Conservation (phyloP, 2,113 vertebrate species). For the Misgurnus mizolepis region DNA sequence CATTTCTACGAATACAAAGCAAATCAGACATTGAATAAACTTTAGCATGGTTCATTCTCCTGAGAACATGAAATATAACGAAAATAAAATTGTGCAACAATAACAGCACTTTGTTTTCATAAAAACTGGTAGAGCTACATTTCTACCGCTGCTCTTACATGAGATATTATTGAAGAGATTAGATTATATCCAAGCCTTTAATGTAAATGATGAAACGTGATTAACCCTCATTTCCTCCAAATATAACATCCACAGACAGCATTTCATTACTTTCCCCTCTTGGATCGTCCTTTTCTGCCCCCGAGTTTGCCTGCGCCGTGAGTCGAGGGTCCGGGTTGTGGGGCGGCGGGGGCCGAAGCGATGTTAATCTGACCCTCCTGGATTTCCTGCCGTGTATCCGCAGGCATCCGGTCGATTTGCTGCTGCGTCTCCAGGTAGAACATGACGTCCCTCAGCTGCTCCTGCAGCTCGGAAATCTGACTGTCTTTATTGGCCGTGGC, state of each 20-base stretch:
- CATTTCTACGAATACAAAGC: neutral
- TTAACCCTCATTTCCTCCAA: neutral
- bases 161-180: neutral
- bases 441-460: constrained; percentile 96
- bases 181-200: neutral
- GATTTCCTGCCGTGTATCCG: constrained; percentile 88
- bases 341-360: constrained; percentile 68
- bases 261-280: constrained; percentile 86
- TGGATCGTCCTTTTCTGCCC: constrained; percentile 86
- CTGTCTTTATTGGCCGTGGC: constrained; percentile 82
- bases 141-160: neutral
- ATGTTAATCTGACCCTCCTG: constrained; percentile 98
- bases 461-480: constrained; percentile 87
- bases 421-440: constrained; percentile 94
- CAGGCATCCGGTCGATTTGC: constrained; percentile 89
- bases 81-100: neutral
- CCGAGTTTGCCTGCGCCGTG: constrained; percentile 70
- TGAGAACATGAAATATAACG: neutral
- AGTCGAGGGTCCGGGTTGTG: constrained; percentile 68
- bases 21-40: neutral
- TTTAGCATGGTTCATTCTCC: neutral
- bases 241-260: neutral
- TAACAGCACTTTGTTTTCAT: constrained; percentile 13
- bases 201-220: neutral
- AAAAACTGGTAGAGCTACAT: constrained; percentile 1